Base-by-base conservation (phyloP, 2,797 vertebrate species). In the Distichodus sexfasciatus region DNA sequence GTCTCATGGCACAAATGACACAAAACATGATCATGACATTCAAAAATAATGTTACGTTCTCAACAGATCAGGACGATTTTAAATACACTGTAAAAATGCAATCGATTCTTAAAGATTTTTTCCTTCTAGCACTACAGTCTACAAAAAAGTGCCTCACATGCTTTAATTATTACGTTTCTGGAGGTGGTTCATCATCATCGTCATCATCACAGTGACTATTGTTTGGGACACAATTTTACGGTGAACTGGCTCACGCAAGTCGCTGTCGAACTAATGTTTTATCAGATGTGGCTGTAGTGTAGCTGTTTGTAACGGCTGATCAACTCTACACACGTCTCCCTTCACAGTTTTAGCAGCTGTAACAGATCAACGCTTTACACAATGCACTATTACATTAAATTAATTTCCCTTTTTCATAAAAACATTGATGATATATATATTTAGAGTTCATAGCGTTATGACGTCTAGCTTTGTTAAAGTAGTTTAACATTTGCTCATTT, bases 1-100 rank as follows among this genome's bases (percentile, higher is more conserved):
- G 68, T 41, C 38, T 77, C 81, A 86, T 87, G 86, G 85, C 85
- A 89, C 87, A 77, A 64, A 36, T 61, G 77, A 61, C 48, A 82
- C 29, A 81, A 66, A 55, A 76, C 46, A 80, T 41, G 78, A 3
- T 24, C 7, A 46, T 3, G 44, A 44, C 28, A 57, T n/a, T 26
- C 4, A 61, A 15, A 61, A 54, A 51, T 47, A 3, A 14, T 46
- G 0, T 28, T 6, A 0, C 21, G 15, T 61, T 44, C 31, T 46
- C 10, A 59, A 58, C 36, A 29, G 44, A 43, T 38, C 17, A 51
- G 7, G 33, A 28, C 47, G 8, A 3, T 12, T 12, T 9, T 50
- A 19, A 64, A 64, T 38, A 36, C 7, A 4, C 2, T 4, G 4
- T 15, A 21, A 62, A 62, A 41, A 28, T 17, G n/a, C n/a, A n/a